phyloP scores from a whole-genome alignment of 2,113 vertebrate species.

The Scatophagus argus region DNA sequence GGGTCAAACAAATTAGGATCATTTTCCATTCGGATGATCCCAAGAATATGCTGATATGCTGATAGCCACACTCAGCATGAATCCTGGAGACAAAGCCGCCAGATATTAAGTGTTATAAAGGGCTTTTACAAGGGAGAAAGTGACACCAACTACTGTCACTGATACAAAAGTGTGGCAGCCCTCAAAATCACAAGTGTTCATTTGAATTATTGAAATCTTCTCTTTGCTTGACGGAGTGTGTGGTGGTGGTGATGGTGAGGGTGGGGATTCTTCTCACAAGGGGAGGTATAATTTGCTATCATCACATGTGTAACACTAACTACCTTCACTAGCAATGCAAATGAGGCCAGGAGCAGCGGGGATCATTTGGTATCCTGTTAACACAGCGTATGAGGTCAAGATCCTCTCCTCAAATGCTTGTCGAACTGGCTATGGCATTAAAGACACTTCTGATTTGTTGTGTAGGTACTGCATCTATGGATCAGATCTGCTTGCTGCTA shows the following conservation, averaged over 20 bases:
- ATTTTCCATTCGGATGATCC: constrained; percentile 66
- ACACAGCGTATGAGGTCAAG: constrained; percentile 65
- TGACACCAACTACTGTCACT: constrained; percentile 38
- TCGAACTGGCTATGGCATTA: constrained; percentile 48
- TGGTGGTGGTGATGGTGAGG: too few species aligned
- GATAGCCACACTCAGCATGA: constrained; percentile 54
- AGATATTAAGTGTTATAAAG: constrained; percentile 53
- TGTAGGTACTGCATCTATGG: constrained; percentile 46
- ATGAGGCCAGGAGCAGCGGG: constrained; percentile 52
- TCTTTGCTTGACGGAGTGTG: constrained; percentile 26
- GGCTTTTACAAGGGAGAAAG: constrained; percentile 43
- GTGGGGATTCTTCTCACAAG: constrained; percentile 35
- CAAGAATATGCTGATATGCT: constrained; percentile 71
- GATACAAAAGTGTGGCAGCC: constrained; percentile 38
- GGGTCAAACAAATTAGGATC: constrained; percentile 72
- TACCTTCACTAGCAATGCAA: constrained; percentile 65
- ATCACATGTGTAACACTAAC: constrained; percentile 70
- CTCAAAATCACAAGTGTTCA: constrained; percentile 63
- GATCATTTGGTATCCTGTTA: constrained; percentile 69
- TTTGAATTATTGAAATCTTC: constrained; percentile 71
- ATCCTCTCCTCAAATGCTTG: constrained; percentile 54
- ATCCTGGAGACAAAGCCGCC: constrained; percentile 63
- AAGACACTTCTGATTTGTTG: constrained; percentile 56
- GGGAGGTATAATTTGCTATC: constrained; percentile 45
- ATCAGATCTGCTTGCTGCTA: constrained; percentile 45